Evolutionary conservation across 2,113 vertebrate species (phyloP).

Genomic region (Perccottus glenii): DNA sequence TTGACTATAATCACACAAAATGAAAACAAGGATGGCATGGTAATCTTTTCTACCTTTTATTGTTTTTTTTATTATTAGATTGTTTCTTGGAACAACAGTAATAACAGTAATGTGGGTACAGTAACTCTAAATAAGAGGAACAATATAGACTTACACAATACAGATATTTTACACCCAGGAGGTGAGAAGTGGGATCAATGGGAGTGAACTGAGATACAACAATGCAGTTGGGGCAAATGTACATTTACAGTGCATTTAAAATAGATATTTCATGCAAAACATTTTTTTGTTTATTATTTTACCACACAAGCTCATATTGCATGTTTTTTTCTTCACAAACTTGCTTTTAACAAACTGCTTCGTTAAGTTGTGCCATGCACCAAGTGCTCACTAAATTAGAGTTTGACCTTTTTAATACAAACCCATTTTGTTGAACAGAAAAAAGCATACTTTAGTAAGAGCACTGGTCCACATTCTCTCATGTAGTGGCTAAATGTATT

Average conservation of each 20-base stretch:
- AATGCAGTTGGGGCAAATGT: slow-evolving; percentile 52
- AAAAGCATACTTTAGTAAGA: slow-evolving; percentile 55
- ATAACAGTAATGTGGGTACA: slow-evolving; percentile 18
- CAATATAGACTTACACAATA: slow-evolving; percentile 6
- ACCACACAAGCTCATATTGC: neutral
- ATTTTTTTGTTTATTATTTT: too few species aligned
- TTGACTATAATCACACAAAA: neutral
- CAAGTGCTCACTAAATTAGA: slow-evolving; percentile 45
- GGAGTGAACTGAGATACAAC: slow-evolving; percentile 58
- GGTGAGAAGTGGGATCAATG: slow-evolving; percentile 23
- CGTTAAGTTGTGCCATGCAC: slow-evolving; percentile 45
- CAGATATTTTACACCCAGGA: slow-evolving; percentile 38
- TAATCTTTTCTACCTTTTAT: slow-evolving; percentile 29
- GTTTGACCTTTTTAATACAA: slow-evolving; percentile 41
- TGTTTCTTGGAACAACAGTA: slow-evolving; percentile 44
- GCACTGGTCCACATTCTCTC: slow-evolving; percentile 51
- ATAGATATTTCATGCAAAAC: slow-evolving; percentile 34
- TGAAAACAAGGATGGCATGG: slow-evolving; percentile 7
- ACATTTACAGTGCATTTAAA: slow-evolving; percentile 19
- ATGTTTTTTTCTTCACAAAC: slow-evolving; percentile 11
- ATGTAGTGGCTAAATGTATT: slow-evolving; percentile 48
- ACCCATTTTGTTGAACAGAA: slow-evolving; percentile 50
- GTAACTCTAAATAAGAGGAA: slow-evolving; percentile 36
- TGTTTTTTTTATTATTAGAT: slow-evolving; percentile 25
- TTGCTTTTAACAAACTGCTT: slow-evolving; percentile 45